Evolutionary conservation across 2,113 vertebrate species (phyloP), one percentile per base, ranked within the genome.

Genomic region (Genyomyrus donnyi): DNA sequence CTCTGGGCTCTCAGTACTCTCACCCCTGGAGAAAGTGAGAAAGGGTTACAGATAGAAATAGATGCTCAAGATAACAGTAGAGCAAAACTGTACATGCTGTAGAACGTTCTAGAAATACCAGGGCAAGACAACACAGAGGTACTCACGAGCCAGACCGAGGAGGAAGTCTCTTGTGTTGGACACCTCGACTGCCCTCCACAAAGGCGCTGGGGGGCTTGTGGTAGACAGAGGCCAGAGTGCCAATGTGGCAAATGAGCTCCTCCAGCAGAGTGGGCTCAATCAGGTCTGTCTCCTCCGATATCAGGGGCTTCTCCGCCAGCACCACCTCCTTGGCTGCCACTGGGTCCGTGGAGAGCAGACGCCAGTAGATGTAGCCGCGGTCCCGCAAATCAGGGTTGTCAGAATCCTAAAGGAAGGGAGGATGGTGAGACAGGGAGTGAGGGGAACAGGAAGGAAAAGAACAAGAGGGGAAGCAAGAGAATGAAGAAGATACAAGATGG

Each of bases 301-400:
- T 99, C 89, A 99, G 96, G 0, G 98, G 98, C 91, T 99, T 99
- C 96, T 99, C 98, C 0, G 98, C 98, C 95, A 99, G 94, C 27
- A 99, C 98, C 93, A 99, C 98, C 92, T 99, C 98, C 93, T 99
- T 99, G 88, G 98, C 98, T 0, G 98, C 98, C 92, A 99, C 98
- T 0, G 98, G 98, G 93, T 99, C 98, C 0, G 98, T 99, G 92
- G 98, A 99, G n/a, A 99, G 97, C 93, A 99, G 96, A 74, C 98
- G 97, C 98, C 98, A 99, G 94, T 99, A 99, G 95, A 99, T 99
- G 94, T 99, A 99, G 4, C 98, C 98, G 0, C 98, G 97, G 88
- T 99, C 98, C 89, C 98, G 95, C 92, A 99, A 96, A 94, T 99
- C 98, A 0, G 98, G 98, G 93, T 99, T 99, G 93, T 99, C 98